A percentile compares a stretch with the other conserved stretches of the same genome.
Conservation (phyloP, 1,140 invertebrate species). For the Drosophila paulistorum region DNA sequence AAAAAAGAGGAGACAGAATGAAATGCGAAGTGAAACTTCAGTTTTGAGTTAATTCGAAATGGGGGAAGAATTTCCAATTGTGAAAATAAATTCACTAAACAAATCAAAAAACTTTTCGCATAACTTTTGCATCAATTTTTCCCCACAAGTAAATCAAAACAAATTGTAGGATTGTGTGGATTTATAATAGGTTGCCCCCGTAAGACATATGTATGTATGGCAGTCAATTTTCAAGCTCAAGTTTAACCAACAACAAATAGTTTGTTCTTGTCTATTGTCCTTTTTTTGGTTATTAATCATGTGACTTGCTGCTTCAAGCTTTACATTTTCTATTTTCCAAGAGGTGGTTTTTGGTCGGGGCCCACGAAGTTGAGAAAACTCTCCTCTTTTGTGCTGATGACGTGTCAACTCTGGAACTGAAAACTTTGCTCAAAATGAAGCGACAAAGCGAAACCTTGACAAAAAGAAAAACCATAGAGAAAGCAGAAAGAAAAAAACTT, state of each 20-base stretch:
- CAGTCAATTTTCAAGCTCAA: slow-evolving; percentile 58
- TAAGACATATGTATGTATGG: slow-evolving; percentile 11
- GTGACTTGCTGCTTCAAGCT: slow-evolving; percentile 55
- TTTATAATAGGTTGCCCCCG: slow-evolving; percentile 43
- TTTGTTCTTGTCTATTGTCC: slow-evolving; percentile 38
- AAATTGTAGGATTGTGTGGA: slow-evolving; percentile 57
- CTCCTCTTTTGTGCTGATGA: slow-evolving; percentile 70
- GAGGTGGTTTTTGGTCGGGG: slow-evolving; percentile 5
- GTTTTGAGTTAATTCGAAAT: slow-evolving; percentile 70
- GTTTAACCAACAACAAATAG: slow-evolving; percentile 45
- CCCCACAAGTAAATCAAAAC: slow-evolving; percentile 56
- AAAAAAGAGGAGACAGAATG: slow-evolving; percentile 34
- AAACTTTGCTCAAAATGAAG: slow-evolving; percentile 73
- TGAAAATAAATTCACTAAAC: slow-evolving; percentile 76
- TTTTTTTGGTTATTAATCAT: slow-evolving; percentile 54
- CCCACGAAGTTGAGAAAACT: slow-evolving; percentile 11
- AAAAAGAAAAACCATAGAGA: slow-evolving; percentile 28
- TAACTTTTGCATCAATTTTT: slow-evolving; percentile 74
- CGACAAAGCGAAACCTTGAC: slow-evolving; percentile 65
- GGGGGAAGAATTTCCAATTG: slow-evolving; percentile 47
- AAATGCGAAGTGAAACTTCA: slow-evolving; percentile 47
- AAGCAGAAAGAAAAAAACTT: slow-evolving; percentile 26
- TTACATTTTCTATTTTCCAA: slow-evolving; percentile 45
- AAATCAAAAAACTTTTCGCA: slow-evolving; percentile 80
- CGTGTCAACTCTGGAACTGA: slow-evolving; percentile 74